A percentile compares a stretch with the other conserved stretches of the same genome.
Conservation (phyloP, 2,797 vertebrate species). For the Muscicapa striata region DNA sequence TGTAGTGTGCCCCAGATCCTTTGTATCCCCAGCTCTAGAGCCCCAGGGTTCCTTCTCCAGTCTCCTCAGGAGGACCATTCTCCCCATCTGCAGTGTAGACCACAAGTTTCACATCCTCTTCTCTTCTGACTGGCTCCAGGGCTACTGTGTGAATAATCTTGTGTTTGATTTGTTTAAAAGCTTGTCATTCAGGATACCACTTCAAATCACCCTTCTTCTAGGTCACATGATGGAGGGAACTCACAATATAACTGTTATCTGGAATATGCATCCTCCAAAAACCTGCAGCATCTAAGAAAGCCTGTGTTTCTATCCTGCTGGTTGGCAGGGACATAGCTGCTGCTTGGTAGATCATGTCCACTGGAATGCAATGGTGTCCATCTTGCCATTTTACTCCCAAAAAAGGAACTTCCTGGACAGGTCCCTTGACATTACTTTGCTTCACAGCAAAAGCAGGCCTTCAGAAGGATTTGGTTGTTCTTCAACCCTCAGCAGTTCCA, state of each 20-base stretch:
- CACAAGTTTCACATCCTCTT: neutral
- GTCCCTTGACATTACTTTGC: neutral
- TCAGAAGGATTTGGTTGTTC: neutral
- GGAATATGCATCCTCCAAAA: neutral
- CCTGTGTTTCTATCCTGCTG: neutral
- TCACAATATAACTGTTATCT: neutral
- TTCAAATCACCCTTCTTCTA: neutral
- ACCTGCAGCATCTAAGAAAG: neutral
- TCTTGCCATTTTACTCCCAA: neutral
- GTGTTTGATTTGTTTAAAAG: neutral
- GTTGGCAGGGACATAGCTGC: neutral
- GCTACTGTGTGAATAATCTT: neutral
- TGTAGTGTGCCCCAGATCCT: neutral
- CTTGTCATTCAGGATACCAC: neutral
- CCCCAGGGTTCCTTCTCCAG: neutral
- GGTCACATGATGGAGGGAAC: neutral
- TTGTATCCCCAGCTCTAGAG: neutral
- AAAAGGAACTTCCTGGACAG: neutral
- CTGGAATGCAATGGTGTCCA: neutral
- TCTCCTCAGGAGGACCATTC: neutral
- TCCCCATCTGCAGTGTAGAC: neutral
- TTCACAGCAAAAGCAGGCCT: neutral
- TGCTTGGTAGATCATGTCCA: neutral
- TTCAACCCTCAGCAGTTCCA: no score
- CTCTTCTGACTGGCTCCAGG: neutral